These are phyloP conservation scores for Euphydryas editha DNA, from an alignment of 2,888 invertebrate species.

Conservation along the genomic window DNA sequence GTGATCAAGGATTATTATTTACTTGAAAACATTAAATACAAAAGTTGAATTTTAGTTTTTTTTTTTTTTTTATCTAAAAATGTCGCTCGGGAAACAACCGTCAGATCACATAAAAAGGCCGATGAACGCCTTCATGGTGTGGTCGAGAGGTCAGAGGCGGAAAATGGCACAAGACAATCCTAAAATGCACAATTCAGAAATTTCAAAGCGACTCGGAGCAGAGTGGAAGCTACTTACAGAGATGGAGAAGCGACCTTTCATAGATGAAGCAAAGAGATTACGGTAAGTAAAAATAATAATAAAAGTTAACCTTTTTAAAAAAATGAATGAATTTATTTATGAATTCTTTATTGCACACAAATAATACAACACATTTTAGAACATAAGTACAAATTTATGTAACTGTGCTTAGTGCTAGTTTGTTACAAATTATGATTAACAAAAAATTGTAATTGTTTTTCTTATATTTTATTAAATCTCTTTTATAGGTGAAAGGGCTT, in stretches of 20 bases:
- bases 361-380: too few relatives aligned
- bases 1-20: slow-evolving; percentile 14
- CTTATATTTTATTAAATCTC: too few relatives aligned
- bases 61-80: slow-evolving; percentile 44
- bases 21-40: slow-evolving; percentile 7
- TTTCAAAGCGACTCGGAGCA: slow-evolving; percentile 92
- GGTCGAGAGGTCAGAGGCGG: slow-evolving; percentile 93
- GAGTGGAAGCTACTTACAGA: slow-evolving; percentile 95
- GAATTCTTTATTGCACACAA: background rate
- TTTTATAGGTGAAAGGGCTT: too few relatives aligned
- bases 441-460: too few relatives aligned
- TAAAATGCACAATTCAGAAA: slow-evolving; percentile 97
- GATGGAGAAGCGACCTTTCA: slow-evolving; percentile 94
- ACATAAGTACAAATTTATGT: too few relatives aligned
- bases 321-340: background rate
- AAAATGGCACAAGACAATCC: slow-evolving; percentile 98
- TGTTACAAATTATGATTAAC: too few relatives aligned
- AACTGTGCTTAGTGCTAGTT: too few relatives aligned
- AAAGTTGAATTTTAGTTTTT: slow-evolving; percentile 9
- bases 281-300: slow-evolving; percentile 83
- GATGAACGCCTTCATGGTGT: slow-evolving; percentile 98
- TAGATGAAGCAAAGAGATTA: slow-evolving; percentile 94
- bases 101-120: slow-evolving; percentile 95
- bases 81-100: slow-evolving; percentile 75
- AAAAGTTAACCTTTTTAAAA: background rate